Conservation (phyloP, 2,888 invertebrate species). For the Ptychoptera contaminata region DNA sequence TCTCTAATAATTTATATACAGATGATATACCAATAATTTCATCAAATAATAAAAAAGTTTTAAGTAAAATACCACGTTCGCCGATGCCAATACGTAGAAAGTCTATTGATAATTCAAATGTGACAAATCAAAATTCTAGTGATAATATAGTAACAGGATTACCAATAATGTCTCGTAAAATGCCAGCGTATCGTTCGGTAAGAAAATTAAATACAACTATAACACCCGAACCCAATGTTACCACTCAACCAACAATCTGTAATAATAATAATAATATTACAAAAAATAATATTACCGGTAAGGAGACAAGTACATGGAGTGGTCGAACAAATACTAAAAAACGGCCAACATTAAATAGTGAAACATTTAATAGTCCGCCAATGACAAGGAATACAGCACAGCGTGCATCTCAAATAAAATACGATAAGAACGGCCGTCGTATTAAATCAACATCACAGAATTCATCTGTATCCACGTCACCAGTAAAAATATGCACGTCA, state of each 20-base stretch:
- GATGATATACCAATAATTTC: conserved; percentile 25
- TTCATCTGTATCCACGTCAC: conserved; percentile 29
- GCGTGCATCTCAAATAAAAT: conserved; percentile 25
- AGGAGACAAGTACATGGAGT: conserved; percentile 48
- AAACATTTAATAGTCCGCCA: conserved; percentile 39
- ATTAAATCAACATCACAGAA: conserved; percentile 25
- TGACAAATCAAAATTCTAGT: conserved; percentile 11
- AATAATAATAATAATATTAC: conserved; percentile 22
- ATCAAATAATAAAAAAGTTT: conserved; percentile 30
- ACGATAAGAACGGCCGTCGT: conserved; percentile 34
- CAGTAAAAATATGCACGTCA: conserved; percentile 44
- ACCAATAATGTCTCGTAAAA: conserved; percentile 23
- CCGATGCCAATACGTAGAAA: conserved; percentile 24
- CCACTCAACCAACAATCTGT: conserved; percentile 31
- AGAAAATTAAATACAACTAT: conserved; percentile 24
- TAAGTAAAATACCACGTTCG: conserved; percentile 32
- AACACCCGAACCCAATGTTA: conserved; percentile 23
- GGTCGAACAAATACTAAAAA: conserved; percentile 33
- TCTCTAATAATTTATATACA: conserved; percentile 43
- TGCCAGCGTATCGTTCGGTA: conserved; percentile 29
- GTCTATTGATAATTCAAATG: conserved; percentile 24
- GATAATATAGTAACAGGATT: conserved; percentile 13
- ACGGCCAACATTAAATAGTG: conserved; percentile 39
- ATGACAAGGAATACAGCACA: conserved; percentile 31
- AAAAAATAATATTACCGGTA: conserved; percentile 25